Evolutionary conservation across 2,113 vertebrate genomes (phyloP).

Genomic region (Camelus dromedarius): DNA sequence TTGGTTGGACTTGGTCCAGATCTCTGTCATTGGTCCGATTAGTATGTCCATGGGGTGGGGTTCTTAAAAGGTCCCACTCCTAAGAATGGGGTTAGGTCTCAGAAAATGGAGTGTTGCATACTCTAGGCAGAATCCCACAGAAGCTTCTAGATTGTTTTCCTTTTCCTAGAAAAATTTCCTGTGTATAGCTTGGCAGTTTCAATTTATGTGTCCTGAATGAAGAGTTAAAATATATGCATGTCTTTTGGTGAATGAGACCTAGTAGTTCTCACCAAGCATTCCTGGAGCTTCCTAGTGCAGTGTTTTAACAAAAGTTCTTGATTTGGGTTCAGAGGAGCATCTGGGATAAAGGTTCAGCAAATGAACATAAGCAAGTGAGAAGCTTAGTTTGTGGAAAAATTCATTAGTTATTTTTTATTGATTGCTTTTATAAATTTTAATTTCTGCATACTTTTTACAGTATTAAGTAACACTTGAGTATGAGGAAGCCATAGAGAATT

Average conservation of each 20-base stretch:
- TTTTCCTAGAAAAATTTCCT: conserved; percentile 4
- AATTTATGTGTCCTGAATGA: conserved; percentile 29
- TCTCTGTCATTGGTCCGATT: neutral
- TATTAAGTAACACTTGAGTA: neutral
- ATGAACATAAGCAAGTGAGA: neutral
- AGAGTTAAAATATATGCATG: neutral
- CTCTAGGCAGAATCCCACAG: neutral
- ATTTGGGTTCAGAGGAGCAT: neutral
- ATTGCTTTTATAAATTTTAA: conserved; percentile 8
- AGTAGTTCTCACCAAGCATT: neutral
- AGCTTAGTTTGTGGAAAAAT: conserved; percentile 51
- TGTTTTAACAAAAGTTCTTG: neutral
- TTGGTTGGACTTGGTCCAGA: neutral
- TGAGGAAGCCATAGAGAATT: neutral
- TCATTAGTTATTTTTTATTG: conserved; percentile 6
- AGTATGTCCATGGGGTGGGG: neutral
- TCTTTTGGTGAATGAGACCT: conserved; percentile 8
- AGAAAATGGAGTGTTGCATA: neutral
- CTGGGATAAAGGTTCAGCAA: neutral
- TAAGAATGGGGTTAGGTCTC: neutral
- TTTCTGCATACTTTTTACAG: conserved; percentile 34
- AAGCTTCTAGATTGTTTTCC: conserved; percentile 13
- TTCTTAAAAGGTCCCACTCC: conserved; percentile 4
- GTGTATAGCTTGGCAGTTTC: neutral
- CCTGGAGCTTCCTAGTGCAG: neutral